A percentile compares a stretch with the other conserved stretches of the same genome.
These are phyloP conservation scores for Lepus oiostolus DNA, from an alignment of 2,797 vertebrate genomes.

Conservation along the genomic window DNA sequence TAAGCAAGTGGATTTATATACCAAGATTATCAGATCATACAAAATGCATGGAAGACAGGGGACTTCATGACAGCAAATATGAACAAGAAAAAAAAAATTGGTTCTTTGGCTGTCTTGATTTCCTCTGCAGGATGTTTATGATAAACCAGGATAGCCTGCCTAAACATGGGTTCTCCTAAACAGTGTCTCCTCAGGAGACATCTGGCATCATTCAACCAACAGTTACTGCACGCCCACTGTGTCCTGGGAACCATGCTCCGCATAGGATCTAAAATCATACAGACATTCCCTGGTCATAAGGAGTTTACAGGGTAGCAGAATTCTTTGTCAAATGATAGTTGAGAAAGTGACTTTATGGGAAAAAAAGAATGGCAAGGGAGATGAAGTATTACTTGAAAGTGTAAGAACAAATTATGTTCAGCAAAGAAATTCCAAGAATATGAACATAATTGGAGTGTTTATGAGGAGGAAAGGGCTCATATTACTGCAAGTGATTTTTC, in stretches of 20 bases:
- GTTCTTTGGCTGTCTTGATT: background rate
- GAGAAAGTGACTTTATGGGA: background rate
- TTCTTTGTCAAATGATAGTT: background rate
- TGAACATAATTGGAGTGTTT: slow-evolving; percentile 50
- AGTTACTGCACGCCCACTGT: background rate
- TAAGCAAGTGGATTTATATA: background rate
- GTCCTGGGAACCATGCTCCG: background rate
- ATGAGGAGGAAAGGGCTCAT: slow-evolving; percentile 49
- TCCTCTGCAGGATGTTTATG: background rate
- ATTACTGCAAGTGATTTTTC: slow-evolving; percentile 78
- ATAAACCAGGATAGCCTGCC: background rate
- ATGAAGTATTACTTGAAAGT: slow-evolving; percentile 33
- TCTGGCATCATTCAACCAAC: background rate
- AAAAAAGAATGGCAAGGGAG: background rate
- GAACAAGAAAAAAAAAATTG: background rate
- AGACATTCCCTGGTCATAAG: background rate
- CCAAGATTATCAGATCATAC: background rate
- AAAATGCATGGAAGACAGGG: background rate
- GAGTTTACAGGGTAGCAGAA: background rate
- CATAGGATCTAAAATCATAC: background rate
- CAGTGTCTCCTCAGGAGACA: background rate
- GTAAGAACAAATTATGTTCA: slow-evolving; percentile 33
- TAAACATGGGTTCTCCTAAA: background rate
- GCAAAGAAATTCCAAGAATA: slow-evolving; percentile 61
- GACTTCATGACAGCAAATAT: background rate